These are phyloP conservation scores for Calephelis virginiensis DNA, from an alignment of 1,140 invertebrate genomes.

Conservation along the genomic window DNA sequence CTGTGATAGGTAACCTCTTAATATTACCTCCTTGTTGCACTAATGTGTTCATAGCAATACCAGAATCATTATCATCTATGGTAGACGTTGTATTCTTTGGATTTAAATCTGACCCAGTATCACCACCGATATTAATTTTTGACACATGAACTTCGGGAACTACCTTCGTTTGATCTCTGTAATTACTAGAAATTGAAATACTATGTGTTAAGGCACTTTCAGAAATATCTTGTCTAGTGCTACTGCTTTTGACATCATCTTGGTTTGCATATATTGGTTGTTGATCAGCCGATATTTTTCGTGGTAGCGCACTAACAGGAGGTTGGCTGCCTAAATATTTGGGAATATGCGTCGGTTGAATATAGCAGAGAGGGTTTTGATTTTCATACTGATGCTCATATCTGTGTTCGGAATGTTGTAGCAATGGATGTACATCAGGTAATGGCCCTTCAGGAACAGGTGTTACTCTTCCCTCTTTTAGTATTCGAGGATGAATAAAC, in stretches of 20 bases:
- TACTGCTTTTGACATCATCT: slow-evolving; percentile 59
- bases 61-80: slow-evolving; percentile 86
- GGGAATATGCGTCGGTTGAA: slow-evolving; percentile 82
- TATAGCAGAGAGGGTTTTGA: slow-evolving; percentile 80
- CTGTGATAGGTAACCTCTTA: slow-evolving; percentile 86
- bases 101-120: slow-evolving; percentile 41
- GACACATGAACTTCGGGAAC: slow-evolving; percentile 66
- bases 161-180: slow-evolving; percentile 53
- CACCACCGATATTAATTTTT: slow-evolving; percentile 71
- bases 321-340: slow-evolving; percentile 81
- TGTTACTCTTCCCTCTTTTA: slow-evolving; percentile 72
- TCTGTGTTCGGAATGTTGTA: slow-evolving; percentile 87
- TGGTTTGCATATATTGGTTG: slow-evolving; percentile 75
- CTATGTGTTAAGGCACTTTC: slow-evolving; percentile 70
- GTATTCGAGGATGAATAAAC: slow-evolving; percentile 65
- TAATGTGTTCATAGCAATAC: slow-evolving; percentile 84
- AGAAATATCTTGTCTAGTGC: slow-evolving; percentile 49
- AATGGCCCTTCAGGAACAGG: slow-evolving; percentile 72
- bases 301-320: slow-evolving; percentile 53
- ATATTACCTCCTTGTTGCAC: slow-evolving; percentile 75
- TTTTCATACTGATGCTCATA: slow-evolving; percentile 82
- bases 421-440: slow-evolving; percentile 81
- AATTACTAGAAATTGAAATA: slow-evolving; percentile 68
- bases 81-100: slow-evolving; percentile 46
- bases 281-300: slow-evolving; percentile 52